Evolutionary conservation across 2,797 vertebrate genomes (phyloP), one percentile per base, ranked within the genome.

Genomic region (Arnoldichthys spilopterus): DNA sequence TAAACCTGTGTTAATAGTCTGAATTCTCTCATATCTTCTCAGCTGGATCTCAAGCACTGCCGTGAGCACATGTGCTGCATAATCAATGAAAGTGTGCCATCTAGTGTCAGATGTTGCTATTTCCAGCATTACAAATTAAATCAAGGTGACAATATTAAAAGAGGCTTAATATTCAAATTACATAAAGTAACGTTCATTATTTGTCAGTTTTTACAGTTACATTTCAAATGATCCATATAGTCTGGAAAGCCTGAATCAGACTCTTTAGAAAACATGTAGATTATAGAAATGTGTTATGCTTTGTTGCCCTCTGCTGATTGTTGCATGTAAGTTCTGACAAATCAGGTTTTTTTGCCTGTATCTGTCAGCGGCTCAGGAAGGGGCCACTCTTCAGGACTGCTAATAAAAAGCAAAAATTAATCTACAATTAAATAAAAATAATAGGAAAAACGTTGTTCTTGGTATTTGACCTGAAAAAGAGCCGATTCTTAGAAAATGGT

Each of bases 241-340:
- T 63, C n/a, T n/a, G 8, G 7, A 18, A 54, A 54, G 40, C 5
- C 1, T 13, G 4, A 54, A 30, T 32, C 13, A 16, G 2, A 66
- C 34, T 43, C 11, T 22, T 43, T 43, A 24, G n/a, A 66, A 43
- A 4, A 13, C 6, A 9, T n/a, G 32, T 3, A 12, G 62, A 7
- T 2, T n/a, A 70, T 4, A 24, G n/a, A 56, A 12, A 15, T 58
- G 54, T 6, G 13, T 72, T 11, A 20, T 72, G 53, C 28, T 43
- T 15, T 59, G 54, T 72, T 72, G 71, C 71, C 71, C 34, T 59
- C 71, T 72, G 71, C 71, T 72, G 71, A 12, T 28, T 1, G 13
- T 20, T 72, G 11, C 16, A 20, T 40, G 22, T 28, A 45, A 67
- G 40, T 67, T 67, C 40, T 47, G 64, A 26, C 12, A 62, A 62